Evolutionary conservation across 1,140 invertebrate species (phyloP).

Genomic region (Ridgeia piscesae): DNA sequence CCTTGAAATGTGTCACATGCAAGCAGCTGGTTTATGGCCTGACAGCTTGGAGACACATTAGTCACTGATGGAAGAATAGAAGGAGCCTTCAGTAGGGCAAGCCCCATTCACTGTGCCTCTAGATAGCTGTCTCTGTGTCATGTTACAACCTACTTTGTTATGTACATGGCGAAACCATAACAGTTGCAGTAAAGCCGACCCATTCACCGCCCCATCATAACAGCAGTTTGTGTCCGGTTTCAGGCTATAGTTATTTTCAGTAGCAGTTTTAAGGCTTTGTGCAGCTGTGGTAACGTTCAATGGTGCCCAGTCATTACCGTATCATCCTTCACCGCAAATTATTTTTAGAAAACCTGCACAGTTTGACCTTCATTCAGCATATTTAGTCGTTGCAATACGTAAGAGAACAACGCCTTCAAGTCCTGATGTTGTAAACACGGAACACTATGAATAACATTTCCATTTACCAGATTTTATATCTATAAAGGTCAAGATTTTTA

Average conservation of each 20-base stretch:
- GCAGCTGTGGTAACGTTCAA: background rate
- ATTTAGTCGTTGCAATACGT: background rate
- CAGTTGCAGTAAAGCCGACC: background rate
- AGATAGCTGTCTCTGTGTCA: background rate
- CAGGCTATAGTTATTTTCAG: background rate
- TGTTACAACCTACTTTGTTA: background rate
- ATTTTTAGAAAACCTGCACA: background rate
- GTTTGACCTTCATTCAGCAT: background rate
- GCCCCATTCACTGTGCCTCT: background rate
- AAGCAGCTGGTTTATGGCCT: background rate
- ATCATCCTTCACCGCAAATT: background rate
- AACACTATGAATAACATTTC: too few relatives aligned
- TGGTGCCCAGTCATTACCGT: background rate
- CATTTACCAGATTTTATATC: too few relatives aligned
- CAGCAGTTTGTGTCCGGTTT: background rate
- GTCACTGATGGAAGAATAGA: background rate
- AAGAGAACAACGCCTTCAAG: too few relatives aligned
- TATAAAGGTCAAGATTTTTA: too few relatives aligned
- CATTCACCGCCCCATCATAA: background rate
- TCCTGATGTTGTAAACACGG: too few relatives aligned
- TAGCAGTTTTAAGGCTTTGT: background rate
- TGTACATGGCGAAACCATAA: background rate
- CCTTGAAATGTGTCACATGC: background rate
- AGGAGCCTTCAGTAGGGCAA: background rate
- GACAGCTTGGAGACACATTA: background rate